Percentiles rank a stretch among this genome's conserved stretches.
These are phyloP conservation scores for Clarias batrachus DNA, from an alignment of 2,113 vertebrate genomes.

Conservation along the genomic window DNA sequence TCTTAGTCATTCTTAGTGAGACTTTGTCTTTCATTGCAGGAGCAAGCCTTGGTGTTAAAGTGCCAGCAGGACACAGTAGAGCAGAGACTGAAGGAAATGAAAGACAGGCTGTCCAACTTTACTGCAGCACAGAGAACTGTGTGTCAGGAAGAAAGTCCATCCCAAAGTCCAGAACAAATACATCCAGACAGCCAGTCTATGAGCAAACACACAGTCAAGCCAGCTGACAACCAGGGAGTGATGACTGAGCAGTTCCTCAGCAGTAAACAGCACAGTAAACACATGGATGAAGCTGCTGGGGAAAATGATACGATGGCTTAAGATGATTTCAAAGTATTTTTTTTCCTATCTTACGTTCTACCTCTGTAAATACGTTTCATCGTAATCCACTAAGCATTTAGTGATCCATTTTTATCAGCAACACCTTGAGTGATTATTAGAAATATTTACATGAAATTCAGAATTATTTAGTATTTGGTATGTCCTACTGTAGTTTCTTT, in stretches of 20 bases:
- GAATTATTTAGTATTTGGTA: neutral
- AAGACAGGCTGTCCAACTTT: slow-evolving; percentile 49
- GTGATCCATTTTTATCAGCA: neutral
- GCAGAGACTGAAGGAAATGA: slow-evolving; percentile 56
- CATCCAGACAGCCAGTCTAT: slow-evolving; percentile 15
- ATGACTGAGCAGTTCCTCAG: neutral
- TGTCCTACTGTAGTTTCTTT: no score
- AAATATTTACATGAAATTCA: neutral
- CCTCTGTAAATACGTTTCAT: neutral
- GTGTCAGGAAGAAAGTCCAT: slow-evolving; percentile 8
- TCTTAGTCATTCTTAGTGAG: slow-evolving; percentile 6
- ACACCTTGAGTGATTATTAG: neutral
- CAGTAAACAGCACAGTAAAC: slow-evolving; percentile 25
- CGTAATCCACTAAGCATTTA: neutral
- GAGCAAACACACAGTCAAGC: slow-evolving; percentile 1
- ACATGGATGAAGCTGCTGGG: slow-evolving; percentile 22
- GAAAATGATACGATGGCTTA: slow-evolving; percentile 11
- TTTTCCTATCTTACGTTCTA: neutral
- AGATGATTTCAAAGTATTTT: neutral
- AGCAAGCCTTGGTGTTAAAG: slow-evolving; percentile 57
- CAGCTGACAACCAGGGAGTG: slow-evolving; percentile 18
- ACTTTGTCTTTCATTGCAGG: neutral
- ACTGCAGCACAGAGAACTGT: slow-evolving; percentile 2
- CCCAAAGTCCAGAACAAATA: slow-evolving; percentile 7
- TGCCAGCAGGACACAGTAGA: slow-evolving; percentile 54